Evolutionary conservation across 1,140 invertebrate genomes (phyloP), one percentile per base, ranked within the genome.

Genomic region (Drosophila chauvacae): DNA sequence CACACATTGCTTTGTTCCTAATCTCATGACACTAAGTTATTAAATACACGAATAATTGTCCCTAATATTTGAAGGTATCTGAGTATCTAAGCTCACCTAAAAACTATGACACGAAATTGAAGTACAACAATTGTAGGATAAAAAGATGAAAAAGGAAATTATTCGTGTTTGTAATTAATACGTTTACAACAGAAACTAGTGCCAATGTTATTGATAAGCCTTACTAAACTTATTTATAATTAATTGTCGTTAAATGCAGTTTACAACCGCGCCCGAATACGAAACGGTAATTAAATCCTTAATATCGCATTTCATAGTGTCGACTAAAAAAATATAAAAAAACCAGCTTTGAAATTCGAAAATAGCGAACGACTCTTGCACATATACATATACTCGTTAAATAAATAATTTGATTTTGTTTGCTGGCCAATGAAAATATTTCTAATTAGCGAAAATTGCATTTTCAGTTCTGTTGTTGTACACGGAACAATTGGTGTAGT

Each of bases 251-350:
- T 80, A 84, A 87, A 87, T 88, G 72, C 81, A 92, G 92, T 91
- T 90, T 80, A 91, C 91, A 78, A 90, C 77, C 71, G 90, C 91
- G 69, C 92, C 92, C 64, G 91, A 92, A 80, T 92, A 92, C 80
- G 92, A 92, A 92, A 92, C 92, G 91, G 91, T 92, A 92, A 92
- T 81, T 91, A 91, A 90, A 80, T 80, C 60, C 68, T 42, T 77
- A 82, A 90, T 78, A 90, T 76, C 47, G 66, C 51, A 71, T 50
- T 35, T 42, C 53, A 45, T 72, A 72, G 69, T 51, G 44, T 72
- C 53, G 35, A 61, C 50, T 48, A 59, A 64, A 78, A 35, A 30
- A 51, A 51, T 50, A 50, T n/a, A 10, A 64, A 76, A 64, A 18
- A 71, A 70, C 14, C 57, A 68, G 62, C 45, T 20, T 9, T 23